A percentile compares a stretch with the other conserved stretches of the same genome.
Evolutionary conservation across 2,888 invertebrate genomes (phyloP).

Genomic region (Chorisops tibialis): DNA sequence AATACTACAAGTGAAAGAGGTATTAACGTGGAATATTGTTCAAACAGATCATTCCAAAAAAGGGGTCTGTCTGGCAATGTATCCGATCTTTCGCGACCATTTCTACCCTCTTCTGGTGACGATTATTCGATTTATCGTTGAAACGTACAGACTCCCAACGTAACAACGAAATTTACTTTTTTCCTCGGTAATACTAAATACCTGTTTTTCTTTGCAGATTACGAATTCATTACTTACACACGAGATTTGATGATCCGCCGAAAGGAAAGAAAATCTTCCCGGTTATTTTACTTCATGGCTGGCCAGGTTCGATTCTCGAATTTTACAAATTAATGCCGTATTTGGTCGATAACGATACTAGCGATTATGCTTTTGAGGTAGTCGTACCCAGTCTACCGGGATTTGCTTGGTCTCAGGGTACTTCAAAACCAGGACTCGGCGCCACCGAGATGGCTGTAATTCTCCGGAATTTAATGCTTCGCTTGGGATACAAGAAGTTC

Average conservation of each 20-base stretch:
- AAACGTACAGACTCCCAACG: too few relatives aligned
- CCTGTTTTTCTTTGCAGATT: conserved; percentile 38
- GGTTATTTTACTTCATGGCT: conserved; percentile 73
- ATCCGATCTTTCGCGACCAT: too few relatives aligned
- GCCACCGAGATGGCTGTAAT: conserved; percentile 57
- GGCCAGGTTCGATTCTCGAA: conserved; percentile 81
- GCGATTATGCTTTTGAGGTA: conserved; percentile 65
- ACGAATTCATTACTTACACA: conserved; percentile 72
- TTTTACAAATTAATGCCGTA: conserved; percentile 73
- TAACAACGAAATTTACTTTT: too few relatives aligned
- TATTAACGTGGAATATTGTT: too few relatives aligned
- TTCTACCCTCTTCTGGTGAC: too few relatives aligned
- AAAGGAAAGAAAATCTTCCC: conserved; percentile 59
- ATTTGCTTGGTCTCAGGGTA: conserved; percentile 64
- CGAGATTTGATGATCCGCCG: conserved; percentile 50
- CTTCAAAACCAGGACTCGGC: conserved; percentile 59
- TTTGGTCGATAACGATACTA: conserved; percentile 55
- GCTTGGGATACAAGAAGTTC: conserved; percentile 63
- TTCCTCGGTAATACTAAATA: too few relatives aligned
- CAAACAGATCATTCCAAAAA: too few relatives aligned
- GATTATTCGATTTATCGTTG: too few relatives aligned
- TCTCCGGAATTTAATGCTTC: conserved; percentile 64
- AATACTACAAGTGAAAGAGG: too few relatives aligned
- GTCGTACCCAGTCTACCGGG: conserved; percentile 68
- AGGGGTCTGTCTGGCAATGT: too few relatives aligned